Evolutionary conservation across 2,888 invertebrate genomes (phyloP).

Genomic region (Ditula angustiorana): DNA sequence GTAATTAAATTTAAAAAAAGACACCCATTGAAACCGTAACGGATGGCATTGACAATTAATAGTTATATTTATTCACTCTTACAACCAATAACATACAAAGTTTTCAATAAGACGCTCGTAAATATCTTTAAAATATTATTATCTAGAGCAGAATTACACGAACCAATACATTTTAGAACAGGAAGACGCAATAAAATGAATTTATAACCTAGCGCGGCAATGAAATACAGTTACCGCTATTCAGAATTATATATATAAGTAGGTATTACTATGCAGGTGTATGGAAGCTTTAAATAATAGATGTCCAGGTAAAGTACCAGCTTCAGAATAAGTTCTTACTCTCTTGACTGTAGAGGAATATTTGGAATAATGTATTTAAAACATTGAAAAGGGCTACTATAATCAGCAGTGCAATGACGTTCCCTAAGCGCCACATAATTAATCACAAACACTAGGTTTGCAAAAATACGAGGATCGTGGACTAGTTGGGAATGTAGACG

Average conservation of each 20-base stretch:
- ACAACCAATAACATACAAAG: background rate
- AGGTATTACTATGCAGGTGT: background rate
- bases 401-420: no score
- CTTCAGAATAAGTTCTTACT: no score
- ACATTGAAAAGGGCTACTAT: no score
- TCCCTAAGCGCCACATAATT: no score
- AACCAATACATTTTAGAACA: conserved; percentile 4
- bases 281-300: background rate
- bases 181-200: conserved; percentile 5
- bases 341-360: no score
- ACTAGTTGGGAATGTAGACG: background rate
- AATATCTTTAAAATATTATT: background rate
- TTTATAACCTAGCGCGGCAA: conserved; percentile 1
- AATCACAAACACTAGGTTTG: no score
- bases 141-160: background rate
- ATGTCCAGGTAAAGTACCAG: no score
- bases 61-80: background rate
- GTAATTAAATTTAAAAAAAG: no score
- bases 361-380: no score
- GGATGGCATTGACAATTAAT: no score
- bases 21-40: no score
- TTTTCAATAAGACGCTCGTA: background rate
- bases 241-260: background rate
- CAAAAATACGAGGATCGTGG: background rate
- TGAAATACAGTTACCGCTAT: conserved; percentile 1